Conservation (phyloP, 2,888 invertebrate species). For the Monochamus alternatus region DNA sequence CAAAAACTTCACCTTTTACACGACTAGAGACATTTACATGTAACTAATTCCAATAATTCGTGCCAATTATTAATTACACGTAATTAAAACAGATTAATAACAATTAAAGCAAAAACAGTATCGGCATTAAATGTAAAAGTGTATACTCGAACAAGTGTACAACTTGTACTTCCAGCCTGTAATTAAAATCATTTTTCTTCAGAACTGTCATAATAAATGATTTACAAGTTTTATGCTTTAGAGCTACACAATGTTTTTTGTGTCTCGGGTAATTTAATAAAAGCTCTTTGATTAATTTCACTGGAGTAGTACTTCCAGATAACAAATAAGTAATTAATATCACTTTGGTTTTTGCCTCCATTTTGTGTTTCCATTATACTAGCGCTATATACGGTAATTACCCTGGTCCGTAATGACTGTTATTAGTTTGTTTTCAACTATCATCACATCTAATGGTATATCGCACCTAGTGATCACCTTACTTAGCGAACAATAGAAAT, state of each 20-base stretch:
- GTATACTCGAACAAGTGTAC: neutral
- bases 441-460: slow-evolving; percentile 27
- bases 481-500: slow-evolving; percentile 23
- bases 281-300: slow-evolving; percentile 17
- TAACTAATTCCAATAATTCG: neutral
- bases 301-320: slow-evolving; percentile 2
- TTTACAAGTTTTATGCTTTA: slow-evolving; percentile 9
- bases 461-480: slow-evolving; percentile 12
- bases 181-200: slow-evolving; percentile 10
- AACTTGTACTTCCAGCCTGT: neutral
- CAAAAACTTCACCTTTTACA: too few species aligned
- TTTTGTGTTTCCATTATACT: slow-evolving; percentile 4
- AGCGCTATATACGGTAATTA: slow-evolving; percentile 11
- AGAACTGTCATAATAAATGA: slow-evolving; percentile 1
- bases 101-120: neutral
- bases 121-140: neutral
- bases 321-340: slow-evolving; percentile 18
- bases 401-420: slow-evolving; percentile 23
- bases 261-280: neutral
- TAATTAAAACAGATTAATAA: neutral
- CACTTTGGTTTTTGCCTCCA: slow-evolving; percentile 9
- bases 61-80: neutral
- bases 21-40: too few species aligned
- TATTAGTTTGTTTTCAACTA: slow-evolving; percentile 23
- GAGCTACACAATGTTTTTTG: neutral